Evolutionary conservation across 2,888 invertebrate species (phyloP), one percentile per base, ranked within the genome.

Genomic region (Coelinius sp.): DNA sequence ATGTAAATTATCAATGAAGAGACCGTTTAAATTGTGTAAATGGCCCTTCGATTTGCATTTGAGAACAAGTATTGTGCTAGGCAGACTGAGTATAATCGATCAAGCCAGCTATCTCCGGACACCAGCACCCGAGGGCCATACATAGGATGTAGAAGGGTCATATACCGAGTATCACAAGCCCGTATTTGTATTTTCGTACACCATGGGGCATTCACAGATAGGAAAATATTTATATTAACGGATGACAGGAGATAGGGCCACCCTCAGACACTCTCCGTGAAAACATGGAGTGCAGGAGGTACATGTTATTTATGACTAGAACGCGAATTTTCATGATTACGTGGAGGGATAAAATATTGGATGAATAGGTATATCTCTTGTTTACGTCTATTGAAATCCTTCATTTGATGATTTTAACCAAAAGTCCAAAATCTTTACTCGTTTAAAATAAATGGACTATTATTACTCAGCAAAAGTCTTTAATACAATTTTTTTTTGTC

Each of bases 141-240:
- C 31, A 5, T 2, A 10, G 20, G 17, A 25, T n/a, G 14, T 22
- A 25, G 20, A 52, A 38, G 20, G 62, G 8, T 12, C 12, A n/a
- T 25, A 25, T 56, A 12, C 62, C 35, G 46, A 12, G n/a, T 49
- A 31, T 52, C 52, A 68, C 25, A 38, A 64, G 7, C 17, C 25
- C 14, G 59, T 68, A 74, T 77, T 74, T 73, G 69, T 68, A 68
- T 71, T 41, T 73, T 75, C 56, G 70, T 31, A 44, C 38, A 59
- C 68, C 38, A 41, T 20, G 38, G 17, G 70, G 62, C 70, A 71
- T 73, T 75, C 68, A 64, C 73, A 70, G 78, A 79, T 78, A 77
- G 76, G 73, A 75, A 77, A 80, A 80, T 79, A 80, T 79, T 78
- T 79, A 76, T 76, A 77, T 77, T 75, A 77, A 75, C 75, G 74